Evolutionary conservation across 2,888 invertebrate genomes (phyloP), one percentile per base, ranked within the genome.

Genomic region (Pollenia amentaria): DNA sequence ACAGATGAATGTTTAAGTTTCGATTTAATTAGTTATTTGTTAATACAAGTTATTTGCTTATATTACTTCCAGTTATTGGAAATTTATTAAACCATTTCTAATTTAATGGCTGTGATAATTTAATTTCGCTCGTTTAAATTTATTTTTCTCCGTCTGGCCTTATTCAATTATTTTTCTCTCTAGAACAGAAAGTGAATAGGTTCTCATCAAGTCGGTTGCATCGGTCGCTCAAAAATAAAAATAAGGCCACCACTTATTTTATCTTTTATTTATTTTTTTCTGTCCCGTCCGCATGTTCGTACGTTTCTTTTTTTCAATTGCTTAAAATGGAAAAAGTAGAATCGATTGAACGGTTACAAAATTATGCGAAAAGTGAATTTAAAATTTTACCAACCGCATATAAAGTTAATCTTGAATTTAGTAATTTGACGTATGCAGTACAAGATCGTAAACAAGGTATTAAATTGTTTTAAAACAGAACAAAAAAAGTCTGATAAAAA

Each of bases 351-450:
- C 76, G 70, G 48, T 60, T 85, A 12, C 70, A 75, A 64, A 75
- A 75, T 70, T 29, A 42, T 51, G 44, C 12, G 38, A 51, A 62
- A 44, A 69, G 18, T 69, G 44, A 46, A 10, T 83, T 83, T 65
- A 11, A 79, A 57, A 72, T 76, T 75, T 70, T 76, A 70, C 65
- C 86, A 4, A 11, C 18, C 29, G 40, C 70, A 42, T 57, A 57
- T 51, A 83, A 60, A 65, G 48, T 79, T n/a, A 86, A 86, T 80
- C 64, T 86, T 29, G 79, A 83, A 83, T 86, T 86, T 79, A 64
- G n/a, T 46, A 75, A 86, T 83, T 69, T 86, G 38, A 48, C 46
- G 1, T 86, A 79, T 57, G 67, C 72, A 70, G 79, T 79, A 18
- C 75, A 75, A 53, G 83, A 83, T 57, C 70, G 29, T 42, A 48